Evolutionary conservation across 2,113 vertebrate genomes (phyloP).

Genomic region (Hydropotes inermis): DNA sequence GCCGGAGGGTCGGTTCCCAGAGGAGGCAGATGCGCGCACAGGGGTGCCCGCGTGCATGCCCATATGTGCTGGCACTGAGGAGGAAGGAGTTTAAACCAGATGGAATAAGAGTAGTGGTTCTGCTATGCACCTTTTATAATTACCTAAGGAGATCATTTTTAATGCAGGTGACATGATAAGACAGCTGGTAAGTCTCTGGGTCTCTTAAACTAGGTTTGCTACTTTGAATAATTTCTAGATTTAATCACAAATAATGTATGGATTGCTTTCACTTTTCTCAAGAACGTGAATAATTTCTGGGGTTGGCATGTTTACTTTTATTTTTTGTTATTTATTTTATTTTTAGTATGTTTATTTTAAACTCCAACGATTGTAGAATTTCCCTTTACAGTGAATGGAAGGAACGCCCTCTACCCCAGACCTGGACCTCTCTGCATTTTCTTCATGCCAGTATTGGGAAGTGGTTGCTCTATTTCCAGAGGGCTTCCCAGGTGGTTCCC

Average conservation of each 20-base stretch:
- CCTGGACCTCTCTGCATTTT: background rate
- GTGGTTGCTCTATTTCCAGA: fast-evolving
- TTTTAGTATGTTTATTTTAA: fast-evolving
- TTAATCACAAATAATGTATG: background rate
- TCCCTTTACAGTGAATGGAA: too few species aligned
- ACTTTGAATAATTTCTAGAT: background rate
- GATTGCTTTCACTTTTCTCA: background rate
- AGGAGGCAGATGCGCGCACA: background rate
- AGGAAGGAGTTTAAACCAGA: background rate
- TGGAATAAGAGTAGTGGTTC: fast-evolving
- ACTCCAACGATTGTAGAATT: fast-evolving
- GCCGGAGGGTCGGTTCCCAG: background rate
- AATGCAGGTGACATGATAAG: background rate
- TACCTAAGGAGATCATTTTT: background rate
- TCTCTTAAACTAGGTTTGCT: background rate
- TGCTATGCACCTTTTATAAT: background rate
- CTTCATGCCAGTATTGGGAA: background rate
- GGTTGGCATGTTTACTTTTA: fast-evolving
- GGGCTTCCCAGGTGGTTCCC: background rate
- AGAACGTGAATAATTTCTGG: background rate
- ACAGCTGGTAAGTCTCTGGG: background rate
- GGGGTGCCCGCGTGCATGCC: fast-evolving
- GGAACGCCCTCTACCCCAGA: fast-evolving
- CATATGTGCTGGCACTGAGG: fast-evolving
- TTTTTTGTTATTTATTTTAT: background rate